Conservation (phyloP, 1,140 invertebrate species). For the Notospermus geniculatus region DNA sequence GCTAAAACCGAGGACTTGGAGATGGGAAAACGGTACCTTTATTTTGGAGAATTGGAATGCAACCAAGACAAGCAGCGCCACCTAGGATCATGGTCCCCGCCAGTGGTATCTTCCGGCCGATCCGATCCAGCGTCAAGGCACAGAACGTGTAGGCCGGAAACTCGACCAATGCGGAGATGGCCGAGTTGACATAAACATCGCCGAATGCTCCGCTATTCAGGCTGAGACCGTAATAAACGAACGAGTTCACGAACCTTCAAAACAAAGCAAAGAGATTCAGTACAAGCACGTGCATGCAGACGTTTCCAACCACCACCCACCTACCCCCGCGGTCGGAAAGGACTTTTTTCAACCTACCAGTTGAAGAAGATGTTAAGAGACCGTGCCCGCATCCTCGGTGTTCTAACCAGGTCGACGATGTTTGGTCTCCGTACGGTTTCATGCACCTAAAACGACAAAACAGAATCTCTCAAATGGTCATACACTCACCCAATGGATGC, state of each 20-base stretch:
- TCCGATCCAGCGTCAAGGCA: conserved; percentile 43
- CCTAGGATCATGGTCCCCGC: conserved; percentile 33
- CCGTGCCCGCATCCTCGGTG: conserved; percentile 1
- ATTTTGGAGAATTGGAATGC: conserved; percentile 14
- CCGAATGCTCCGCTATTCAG: conserved; percentile 43
- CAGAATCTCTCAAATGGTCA: no score
- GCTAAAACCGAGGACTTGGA: no score
- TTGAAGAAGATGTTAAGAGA: conserved; percentile 10
- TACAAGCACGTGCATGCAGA: background rate
- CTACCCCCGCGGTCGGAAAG: no score
- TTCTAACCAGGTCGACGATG: conserved; percentile 7
- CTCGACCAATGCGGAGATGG: conserved; percentile 66
- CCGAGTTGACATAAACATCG: conserved; percentile 46
- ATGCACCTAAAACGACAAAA: no score
- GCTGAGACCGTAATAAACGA: conserved; percentile 66
- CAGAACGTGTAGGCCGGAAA: conserved; percentile 71
- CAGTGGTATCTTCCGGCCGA: conserved; percentile 33
- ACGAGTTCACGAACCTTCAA: conserved; percentile 66
- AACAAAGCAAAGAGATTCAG: conserved; percentile 8
- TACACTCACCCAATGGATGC: no score
- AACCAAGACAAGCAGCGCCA: conserved; percentile 32
- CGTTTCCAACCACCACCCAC: no score
- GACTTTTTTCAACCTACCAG: background rate
- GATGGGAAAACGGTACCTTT: background rate
- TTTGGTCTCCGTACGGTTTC: no score